Conservation (phyloP, 1,140 invertebrate species). For the Brachionus rubens region DNA sequence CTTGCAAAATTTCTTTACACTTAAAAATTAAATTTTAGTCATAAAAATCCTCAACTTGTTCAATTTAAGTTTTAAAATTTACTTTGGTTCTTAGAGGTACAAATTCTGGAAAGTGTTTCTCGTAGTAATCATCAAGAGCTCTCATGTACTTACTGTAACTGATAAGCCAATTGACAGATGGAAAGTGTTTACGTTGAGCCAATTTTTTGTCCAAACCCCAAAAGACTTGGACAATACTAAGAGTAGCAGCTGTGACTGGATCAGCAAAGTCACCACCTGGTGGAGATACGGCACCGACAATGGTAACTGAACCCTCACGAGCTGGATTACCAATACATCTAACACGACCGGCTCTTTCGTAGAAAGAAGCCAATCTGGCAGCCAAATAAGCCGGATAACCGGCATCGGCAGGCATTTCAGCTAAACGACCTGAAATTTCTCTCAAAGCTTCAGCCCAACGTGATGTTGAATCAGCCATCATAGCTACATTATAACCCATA, state of each 20-base stretch:
- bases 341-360: constrained; percentile 95
- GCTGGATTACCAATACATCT: constrained; percentile 95
- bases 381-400: constrained; percentile 98
- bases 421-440: constrained; percentile 99
- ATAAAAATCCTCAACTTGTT: no score
- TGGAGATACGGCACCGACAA: constrained; percentile 98
- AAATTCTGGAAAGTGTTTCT: constrained; percentile 97
- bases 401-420: constrained; percentile 97
- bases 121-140: constrained; percentile 97
- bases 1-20: constrained; percentile 70
- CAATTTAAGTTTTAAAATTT: constrained; percentile 9
- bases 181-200: constrained; percentile 98
- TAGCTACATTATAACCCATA: constrained; percentile 99
- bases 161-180: constrained; percentile 99
- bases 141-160: constrained; percentile 98
- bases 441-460: constrained; percentile 99
- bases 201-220: constrained; percentile 99
- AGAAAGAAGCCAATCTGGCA: constrained; percentile 95
- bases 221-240: constrained; percentile 99
- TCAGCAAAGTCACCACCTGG: constrained; percentile 99
- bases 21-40: no score
- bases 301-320: constrained; percentile 93
- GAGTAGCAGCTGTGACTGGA: constrained; percentile 96
- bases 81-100: constrained; percentile 71
- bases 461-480: constrained; percentile 99